Evolutionary conservation across 2,888 invertebrate species (phyloP), one percentile per base, ranked within the genome.

Genomic region (Drosophila subsilvestris): DNA sequence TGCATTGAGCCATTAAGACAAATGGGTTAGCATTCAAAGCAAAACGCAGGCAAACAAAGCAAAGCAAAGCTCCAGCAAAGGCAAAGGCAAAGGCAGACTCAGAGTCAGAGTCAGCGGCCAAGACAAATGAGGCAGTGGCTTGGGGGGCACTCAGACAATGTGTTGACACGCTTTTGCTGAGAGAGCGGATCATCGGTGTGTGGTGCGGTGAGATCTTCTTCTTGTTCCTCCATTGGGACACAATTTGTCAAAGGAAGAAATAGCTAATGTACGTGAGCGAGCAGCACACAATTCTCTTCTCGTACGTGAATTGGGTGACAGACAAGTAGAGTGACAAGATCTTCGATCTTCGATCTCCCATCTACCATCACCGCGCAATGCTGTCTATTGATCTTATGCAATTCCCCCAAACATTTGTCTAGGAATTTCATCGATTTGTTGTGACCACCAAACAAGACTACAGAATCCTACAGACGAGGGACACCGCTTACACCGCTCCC

Each of bases 251-350:
- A 74, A 54, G 57, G 76, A 76, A 85, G 88, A 85, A 85, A 85
- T 85, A 83, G 88, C 75, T 56, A n/a, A 60, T 55, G 89, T 85
- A 85, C 85, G 85, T 85, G 85, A 69, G 76, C 74, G 75, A 75
- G 74, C 78, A 37, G 7, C 22, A 22, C 22, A 22, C 27, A 67
- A 58, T 22, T 22, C 75, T 71, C 63, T 22, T 22, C 75, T 71
- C 63, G 86, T 88, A 83, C 83, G 83, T 83, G 83, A 83, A 83
- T 71, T 88, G 88, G 83, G 83, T 88, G 87, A 83, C 87, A 78
- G 75, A 72, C 49, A 49, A 29, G 37, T 7, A n/a, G n/a, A 37
- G 37, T 37, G 37, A 37, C 37, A n/a, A 37, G 37, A n/a, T 37
- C 37, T 37, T n/a, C 14, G 37, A 66, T 66, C 69, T 68, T n/a